Percentiles rank a stretch among this genome's conserved stretches.
These are phyloP conservation scores for Hirtodrosophila histrioides DNA, from an alignment of 2,888 invertebrate genomes.

Conservation along the genomic window DNA sequence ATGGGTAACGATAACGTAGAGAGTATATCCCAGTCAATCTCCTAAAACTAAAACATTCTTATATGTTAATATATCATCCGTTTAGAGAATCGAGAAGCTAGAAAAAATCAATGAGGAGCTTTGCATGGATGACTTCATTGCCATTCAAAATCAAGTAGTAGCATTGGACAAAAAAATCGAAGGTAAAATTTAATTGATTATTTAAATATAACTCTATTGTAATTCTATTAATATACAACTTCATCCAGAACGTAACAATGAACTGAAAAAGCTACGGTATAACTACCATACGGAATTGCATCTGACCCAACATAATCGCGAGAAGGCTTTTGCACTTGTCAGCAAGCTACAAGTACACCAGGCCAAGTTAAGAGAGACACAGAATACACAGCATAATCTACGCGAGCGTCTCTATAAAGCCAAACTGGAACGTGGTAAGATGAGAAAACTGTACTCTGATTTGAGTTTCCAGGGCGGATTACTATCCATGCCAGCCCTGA, in stretches of 20 bases:
- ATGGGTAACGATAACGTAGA: too few relatives aligned
- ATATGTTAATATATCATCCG: neutral
- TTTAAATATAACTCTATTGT: too few relatives aligned
- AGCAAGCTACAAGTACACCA: constrained; percentile 28
- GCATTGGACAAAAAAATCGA: constrained; percentile 80
- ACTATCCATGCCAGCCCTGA: constrained; percentile 74
- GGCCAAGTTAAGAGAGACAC: constrained; percentile 15
- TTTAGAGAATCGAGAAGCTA: constrained; percentile 68
- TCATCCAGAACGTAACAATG: constrained; percentile 72
- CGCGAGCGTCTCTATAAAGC: constrained; percentile 59
- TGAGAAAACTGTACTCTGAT: constrained; percentile 59
- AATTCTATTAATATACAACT: too few relatives aligned
- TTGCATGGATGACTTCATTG: constrained; percentile 71
- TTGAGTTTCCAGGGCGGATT: constrained; percentile 76
- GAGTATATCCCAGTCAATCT: too few relatives aligned
- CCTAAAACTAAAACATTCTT: neutral
- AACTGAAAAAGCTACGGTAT: constrained; percentile 64
- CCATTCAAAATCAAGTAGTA: constrained; percentile 74
- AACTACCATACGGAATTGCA: constrained; percentile 74
- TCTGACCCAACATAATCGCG: constrained; percentile 75
- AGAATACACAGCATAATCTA: neutral
- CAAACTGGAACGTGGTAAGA: constrained; percentile 61
- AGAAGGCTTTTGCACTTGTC: constrained; percentile 65
- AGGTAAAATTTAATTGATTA: constrained; percentile 53
- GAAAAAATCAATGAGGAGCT: constrained; percentile 78